Conservation (phyloP, 2,888 invertebrate genomes). For the Agrilus biguttatus region DNA sequence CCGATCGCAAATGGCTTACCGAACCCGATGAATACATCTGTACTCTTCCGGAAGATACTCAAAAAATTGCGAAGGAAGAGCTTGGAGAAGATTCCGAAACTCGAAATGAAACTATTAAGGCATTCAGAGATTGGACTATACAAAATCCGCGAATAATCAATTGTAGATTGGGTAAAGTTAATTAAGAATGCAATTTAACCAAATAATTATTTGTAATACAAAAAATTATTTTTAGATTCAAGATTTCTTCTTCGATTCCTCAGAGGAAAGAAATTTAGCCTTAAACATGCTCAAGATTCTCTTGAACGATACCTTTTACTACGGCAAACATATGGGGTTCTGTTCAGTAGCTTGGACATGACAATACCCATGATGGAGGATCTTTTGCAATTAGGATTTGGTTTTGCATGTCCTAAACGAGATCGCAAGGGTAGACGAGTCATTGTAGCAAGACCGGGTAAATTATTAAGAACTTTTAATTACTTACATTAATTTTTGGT, state of each 20-base stretch:
- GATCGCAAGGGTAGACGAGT: constrained; percentile 61
- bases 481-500: too few species aligned
- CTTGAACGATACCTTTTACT: constrained; percentile 64
- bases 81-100: constrained; percentile 52
- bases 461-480: background rate
- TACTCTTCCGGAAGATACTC: constrained; percentile 43
- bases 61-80: constrained; percentile 48
- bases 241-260: constrained; percentile 60
- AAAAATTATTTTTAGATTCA: constrained; percentile 36
- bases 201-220: background rate
- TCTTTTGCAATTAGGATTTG: constrained; percentile 56
- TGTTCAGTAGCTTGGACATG: constrained; percentile 59
- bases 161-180: constrained; percentile 46
- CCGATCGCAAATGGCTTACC: constrained; percentile 36
- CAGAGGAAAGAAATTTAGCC: constrained; percentile 67
- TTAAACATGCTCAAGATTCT: constrained; percentile 63
- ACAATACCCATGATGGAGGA: constrained; percentile 55
- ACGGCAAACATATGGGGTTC: constrained; percentile 61
- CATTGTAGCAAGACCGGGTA: constrained; percentile 63
- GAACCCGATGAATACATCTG: constrained; percentile 50
- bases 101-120: constrained; percentile 48
- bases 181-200: background rate
- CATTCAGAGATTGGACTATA: constrained; percentile 55
- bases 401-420: constrained; percentile 64
- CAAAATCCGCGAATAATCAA: constrained; percentile 55